These are phyloP conservation scores for Periphyllus acericola DNA, from an alignment of 2,888 invertebrate species.

Conservation along the genomic window DNA sequence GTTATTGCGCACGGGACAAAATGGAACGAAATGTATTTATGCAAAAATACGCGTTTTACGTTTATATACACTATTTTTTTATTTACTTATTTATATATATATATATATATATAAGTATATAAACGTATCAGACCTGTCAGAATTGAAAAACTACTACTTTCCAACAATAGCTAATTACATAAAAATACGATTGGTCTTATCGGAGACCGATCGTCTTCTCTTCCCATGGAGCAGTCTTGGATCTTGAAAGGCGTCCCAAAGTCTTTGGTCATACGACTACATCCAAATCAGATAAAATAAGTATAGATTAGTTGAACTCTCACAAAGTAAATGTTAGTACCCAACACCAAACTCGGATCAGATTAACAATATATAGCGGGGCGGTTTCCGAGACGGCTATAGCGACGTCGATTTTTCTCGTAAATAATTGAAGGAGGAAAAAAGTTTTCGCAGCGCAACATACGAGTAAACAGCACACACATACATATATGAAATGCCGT, in stretches of 20 bases:
- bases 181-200: conserved; percentile 56
- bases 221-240: neutral
- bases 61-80: neutral
- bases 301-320: conserved; percentile 54
- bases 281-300: conserved; percentile 59
- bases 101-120: neutral
- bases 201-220: conserved; percentile 22
- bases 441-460: conserved; percentile 33
- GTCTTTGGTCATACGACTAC: conserved; percentile 44
- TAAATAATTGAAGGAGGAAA: conserved; percentile 43
- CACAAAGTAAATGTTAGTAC: conserved; percentile 31
- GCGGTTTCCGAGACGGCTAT: neutral
- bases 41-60: conserved; percentile 26
- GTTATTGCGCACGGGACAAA: neutral
- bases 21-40: conserved; percentile 1
- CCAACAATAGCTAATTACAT: conserved; percentile 60
- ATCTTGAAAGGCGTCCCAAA: conserved; percentile 48
- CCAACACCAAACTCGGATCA: conserved; percentile 55
- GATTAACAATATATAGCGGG: conserved; percentile 36
- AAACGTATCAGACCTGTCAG: conserved; percentile 24
- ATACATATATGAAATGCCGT: neutral
- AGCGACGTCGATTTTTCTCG: conserved; percentile 40
- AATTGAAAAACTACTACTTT: conserved; percentile 50
- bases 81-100: neutral
- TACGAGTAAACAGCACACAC: no score